phyloP scores from a whole-genome alignment of 1,140 invertebrate genomes.

The Copidosoma floridanum region DNA sequence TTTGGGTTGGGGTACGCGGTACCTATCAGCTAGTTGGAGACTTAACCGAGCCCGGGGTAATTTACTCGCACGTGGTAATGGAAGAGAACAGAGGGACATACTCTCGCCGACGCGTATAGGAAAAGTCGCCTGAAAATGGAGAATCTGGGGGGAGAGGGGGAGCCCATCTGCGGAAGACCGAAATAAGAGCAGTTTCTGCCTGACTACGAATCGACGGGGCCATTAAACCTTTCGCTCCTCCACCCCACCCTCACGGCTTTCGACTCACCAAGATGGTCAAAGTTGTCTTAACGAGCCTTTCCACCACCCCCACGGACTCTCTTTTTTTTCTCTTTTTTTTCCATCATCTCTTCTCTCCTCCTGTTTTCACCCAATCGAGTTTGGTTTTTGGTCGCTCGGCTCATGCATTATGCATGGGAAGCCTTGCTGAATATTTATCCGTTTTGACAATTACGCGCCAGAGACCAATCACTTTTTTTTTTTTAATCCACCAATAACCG shows the following conservation, averaged over 20 bases:
- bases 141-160: not conserved
- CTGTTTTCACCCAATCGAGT: not conserved
- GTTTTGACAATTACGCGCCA: not conserved
- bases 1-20: no score
- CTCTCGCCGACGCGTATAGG: not conserved
- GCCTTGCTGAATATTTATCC: not conserved
- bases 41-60: constrained; percentile 4
- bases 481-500: no score
- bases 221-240: constrained; percentile 7
- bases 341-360: not conserved
- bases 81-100: constrained; percentile 1
- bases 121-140: no score
- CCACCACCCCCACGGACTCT: no score
- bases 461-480: not conserved
- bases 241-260: no score
- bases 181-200: constrained; percentile 17
- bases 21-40: no score
- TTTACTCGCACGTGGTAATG: constrained; percentile 11
- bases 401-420: not conserved
- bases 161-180: constrained; percentile 4
- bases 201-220: not conserved
- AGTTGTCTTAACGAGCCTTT: constrained; percentile 17
- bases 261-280: constrained; percentile 10
- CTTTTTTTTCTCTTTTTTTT: not conserved
- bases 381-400: not conserved